Evolutionary conservation across 2,113 vertebrate genomes (phyloP).

Genomic region (Thalassarche chlororhynchos): DNA sequence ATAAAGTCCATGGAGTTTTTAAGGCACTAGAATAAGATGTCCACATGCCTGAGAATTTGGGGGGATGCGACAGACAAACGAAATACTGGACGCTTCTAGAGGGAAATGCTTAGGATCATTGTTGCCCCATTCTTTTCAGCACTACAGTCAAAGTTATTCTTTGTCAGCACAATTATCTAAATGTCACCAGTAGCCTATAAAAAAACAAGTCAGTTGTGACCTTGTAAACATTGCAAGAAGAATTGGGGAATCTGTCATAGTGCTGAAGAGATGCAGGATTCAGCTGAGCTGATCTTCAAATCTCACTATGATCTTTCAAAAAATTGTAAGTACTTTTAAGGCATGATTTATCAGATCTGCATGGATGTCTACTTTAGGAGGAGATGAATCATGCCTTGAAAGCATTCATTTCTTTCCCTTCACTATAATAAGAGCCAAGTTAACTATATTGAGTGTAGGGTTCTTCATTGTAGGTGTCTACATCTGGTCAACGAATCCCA

Average conservation of each 20-base stretch:
- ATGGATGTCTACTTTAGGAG: background rate
- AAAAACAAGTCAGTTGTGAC: background rate
- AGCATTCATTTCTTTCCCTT: background rate
- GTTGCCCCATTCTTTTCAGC: background rate
- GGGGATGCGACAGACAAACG: accelerated
- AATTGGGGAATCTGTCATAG: background rate
- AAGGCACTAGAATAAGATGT: background rate
- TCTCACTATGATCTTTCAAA: background rate
- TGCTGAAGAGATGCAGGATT: background rate
- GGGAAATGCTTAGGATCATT: background rate
- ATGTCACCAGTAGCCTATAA: background rate
- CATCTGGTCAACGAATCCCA: background rate
- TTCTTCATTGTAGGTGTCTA: background rate
- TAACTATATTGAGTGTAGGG: background rate
- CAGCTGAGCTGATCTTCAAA: background rate
- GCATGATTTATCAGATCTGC: background rate
- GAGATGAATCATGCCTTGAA: background rate
- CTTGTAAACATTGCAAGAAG: background rate
- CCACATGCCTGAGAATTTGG: background rate
- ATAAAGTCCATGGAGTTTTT: background rate
- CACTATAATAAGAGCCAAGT: background rate
- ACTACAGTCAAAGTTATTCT: background rate
- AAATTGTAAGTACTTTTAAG: background rate
- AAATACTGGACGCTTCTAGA: background rate
- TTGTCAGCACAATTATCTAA: background rate